Conservation (phyloP, 2,888 invertebrate species). For the Hydriomena furcata region DNA sequence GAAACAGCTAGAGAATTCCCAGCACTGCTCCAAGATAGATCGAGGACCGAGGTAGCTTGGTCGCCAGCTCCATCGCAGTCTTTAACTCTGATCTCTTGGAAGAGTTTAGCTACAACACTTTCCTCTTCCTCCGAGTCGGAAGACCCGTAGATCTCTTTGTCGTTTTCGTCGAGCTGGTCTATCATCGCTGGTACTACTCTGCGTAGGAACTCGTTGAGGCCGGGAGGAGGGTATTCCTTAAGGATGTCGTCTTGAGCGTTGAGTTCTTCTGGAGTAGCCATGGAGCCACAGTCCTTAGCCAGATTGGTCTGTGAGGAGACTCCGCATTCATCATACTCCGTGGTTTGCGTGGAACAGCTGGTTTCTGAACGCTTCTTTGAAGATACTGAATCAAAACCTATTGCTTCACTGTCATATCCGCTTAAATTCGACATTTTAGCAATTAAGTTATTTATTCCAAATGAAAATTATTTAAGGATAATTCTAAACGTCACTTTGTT, state of each 20-base stretch:
- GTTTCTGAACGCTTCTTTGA: slow-evolving; percentile 44
- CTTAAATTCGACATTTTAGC: slow-evolving; percentile 62
- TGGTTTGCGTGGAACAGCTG: slow-evolving; percentile 59
- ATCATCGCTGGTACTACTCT: slow-evolving; percentile 66
- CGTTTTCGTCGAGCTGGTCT: slow-evolving; percentile 62
- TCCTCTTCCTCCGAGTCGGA: slow-evolving; percentile 75
- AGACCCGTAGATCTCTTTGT: slow-evolving; percentile 52
- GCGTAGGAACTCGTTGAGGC: slow-evolving; percentile 65
- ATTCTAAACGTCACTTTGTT: too few species aligned
- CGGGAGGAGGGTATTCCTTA: slow-evolving; percentile 58
- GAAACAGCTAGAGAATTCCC: slow-evolving; percentile 68
- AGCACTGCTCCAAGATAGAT: slow-evolving; percentile 63
- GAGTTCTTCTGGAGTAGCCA: slow-evolving; percentile 53
- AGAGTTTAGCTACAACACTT: slow-evolving; percentile 49
- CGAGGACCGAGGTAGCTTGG: slow-evolving; percentile 52
- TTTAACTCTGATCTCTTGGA: slow-evolving; percentile 58
- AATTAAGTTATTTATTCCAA: too few species aligned
- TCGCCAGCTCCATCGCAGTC: slow-evolving; percentile 60
- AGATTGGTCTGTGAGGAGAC: slow-evolving; percentile 55
- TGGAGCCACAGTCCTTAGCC: slow-evolving; percentile 52
- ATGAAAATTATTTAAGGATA: too few species aligned
- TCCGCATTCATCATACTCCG: slow-evolving; percentile 51
- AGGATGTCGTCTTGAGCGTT: slow-evolving; percentile 47
- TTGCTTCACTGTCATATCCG: slow-evolving; percentile 67
- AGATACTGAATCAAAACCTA: slow-evolving; percentile 64